Evolutionary conservation across 2,797 vertebrate genomes (phyloP), one percentile per base, ranked within the genome.

Genomic region (Liparis tanakae): DNA sequence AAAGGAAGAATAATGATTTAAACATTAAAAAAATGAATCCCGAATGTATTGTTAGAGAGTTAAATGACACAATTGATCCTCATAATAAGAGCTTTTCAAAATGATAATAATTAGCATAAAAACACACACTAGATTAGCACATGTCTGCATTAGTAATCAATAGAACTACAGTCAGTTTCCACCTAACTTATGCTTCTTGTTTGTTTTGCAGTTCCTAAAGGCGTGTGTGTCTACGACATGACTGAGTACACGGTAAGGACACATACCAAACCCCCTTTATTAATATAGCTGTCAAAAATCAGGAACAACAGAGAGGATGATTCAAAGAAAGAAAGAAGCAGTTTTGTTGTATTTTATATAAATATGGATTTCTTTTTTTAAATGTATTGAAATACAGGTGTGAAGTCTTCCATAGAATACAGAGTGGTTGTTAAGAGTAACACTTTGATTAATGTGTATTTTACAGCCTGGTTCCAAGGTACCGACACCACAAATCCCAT

Each of bases 391-490:
- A 15, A 7, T 25, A 41, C 18, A 54, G 1, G 0, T 17, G 39
- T 48, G 4, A 39, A 67, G 30, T 3, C 10, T 50, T 58, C 6
- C 14, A 54, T 61, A 10, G 10, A 44, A 53, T n/a, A 60, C 15
- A 53, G 30, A 46, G 34, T 22, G 22, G 5, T 55, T 55, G 15
- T 55, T 50, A 10, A 61, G 1, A 61, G 6, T 62, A 14, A 72
- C 33, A 5, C 0, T 3, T 68, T 59, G 12, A 46, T 76, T 1
- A n/a, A 3, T 69, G 13, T 84, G 36, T 75, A 13, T 81, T 70
- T 57, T 76, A 1, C n/a, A 98, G 97, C 94, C 95, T 7, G 96
- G 95, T 39, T 84, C 92, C 3, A 84, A 88, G 75, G 93, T 98
- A 68, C 91, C 94, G 74, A 93, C 22, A 1, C 0, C 51, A 43